Evolutionary conservation across 1,140 invertebrate species (phyloP).

Genomic region (Aphis gossypii): DNA sequence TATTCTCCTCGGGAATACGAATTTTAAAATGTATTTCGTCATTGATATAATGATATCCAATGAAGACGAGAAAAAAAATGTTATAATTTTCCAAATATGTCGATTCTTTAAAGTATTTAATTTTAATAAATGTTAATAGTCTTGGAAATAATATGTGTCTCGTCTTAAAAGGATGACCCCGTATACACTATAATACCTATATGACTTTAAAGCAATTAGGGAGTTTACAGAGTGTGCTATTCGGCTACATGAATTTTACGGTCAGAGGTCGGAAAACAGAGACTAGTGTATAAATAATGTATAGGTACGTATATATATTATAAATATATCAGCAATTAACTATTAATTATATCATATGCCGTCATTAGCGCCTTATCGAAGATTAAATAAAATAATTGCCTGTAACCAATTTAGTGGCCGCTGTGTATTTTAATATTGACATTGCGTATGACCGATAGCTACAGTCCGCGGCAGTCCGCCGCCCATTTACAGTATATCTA

Average conservation of each 20-base stretch:
- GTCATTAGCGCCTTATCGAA: neutral
- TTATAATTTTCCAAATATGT: too few species aligned
- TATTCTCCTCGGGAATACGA: too few species aligned
- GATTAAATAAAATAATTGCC: neutral
- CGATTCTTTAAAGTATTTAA: too few species aligned
- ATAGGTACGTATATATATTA: too few species aligned
- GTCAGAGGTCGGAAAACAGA: neutral
- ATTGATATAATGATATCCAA: too few species aligned
- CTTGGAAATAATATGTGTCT: too few species aligned
- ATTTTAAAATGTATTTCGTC: too few species aligned
- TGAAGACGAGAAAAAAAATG: too few species aligned
- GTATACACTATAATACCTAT: neutral
- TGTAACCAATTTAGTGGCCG: neutral
- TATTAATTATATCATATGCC: neutral
- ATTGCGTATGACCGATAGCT: neutral
- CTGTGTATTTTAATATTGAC: too few species aligned
- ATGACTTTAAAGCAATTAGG: too few species aligned
- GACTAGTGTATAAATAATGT: neutral
- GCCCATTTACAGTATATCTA: neutral
- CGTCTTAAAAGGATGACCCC: neutral
- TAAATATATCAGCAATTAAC: neutral
- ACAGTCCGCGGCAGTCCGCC: neutral
- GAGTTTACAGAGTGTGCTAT: neutral
- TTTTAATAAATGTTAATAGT: too few species aligned
- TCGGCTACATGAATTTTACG: neutral